These are phyloP conservation scores for Blera fallax DNA, from an alignment of 2,888 invertebrate genomes.

Conservation along the genomic window DNA sequence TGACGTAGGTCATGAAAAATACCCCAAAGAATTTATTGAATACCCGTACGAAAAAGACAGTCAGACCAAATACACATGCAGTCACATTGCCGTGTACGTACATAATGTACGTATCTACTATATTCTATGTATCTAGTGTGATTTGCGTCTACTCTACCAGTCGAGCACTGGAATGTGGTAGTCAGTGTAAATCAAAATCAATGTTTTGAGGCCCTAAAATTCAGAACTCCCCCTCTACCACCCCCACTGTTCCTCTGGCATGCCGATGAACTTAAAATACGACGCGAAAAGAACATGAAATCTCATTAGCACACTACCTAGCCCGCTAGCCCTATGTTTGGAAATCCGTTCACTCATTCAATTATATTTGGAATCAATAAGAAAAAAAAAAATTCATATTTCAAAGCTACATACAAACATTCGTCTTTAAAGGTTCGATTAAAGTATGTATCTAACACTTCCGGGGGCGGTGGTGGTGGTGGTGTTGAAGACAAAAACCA, in stretches of 20 bases:
- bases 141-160: neutral
- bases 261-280: neutral
- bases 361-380: slow-evolving; percentile 12
- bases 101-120: no score
- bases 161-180: neutral
- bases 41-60: neutral
- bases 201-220: slow-evolving; percentile 7
- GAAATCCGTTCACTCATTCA: neutral
- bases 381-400: neutral
- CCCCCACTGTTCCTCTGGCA: neutral
- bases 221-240: neutral
- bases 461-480: neutral
- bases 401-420: neutral
- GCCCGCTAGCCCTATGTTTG: neutral
- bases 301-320: neutral
- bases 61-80: neutral
- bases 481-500: neutral
- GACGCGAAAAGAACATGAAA: neutral
- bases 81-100: no score
- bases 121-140: no score
- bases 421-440: neutral
- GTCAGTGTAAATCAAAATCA: neutral
- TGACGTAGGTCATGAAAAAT: slow-evolving; percentile 58
- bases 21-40: neutral
- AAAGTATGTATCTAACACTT: neutral